These are phyloP conservation scores for Ranitomeya variabilis DNA, from an alignment of 2,113 vertebrate genomes.

Conservation along the genomic window DNA sequence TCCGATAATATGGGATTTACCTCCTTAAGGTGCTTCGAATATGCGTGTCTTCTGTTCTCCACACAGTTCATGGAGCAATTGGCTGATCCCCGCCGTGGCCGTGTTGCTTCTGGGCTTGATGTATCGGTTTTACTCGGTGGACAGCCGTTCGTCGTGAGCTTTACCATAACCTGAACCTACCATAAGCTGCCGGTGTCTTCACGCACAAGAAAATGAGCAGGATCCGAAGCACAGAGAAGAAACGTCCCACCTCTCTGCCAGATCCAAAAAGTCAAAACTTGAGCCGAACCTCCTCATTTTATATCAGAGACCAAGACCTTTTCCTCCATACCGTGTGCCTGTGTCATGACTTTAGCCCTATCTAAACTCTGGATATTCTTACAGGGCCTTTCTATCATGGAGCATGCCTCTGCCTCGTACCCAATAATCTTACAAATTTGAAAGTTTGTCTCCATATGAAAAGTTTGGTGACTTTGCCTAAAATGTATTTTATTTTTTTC, in stretches of 20 bases:
- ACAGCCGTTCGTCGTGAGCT: constrained; percentile 81
- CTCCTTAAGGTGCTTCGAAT: not conserved
- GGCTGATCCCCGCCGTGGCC: constrained; percentile 84
- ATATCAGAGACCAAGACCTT: not conserved
- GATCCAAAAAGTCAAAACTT: not conserved
- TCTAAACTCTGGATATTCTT: constrained; percentile 35
- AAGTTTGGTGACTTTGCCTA: not conserved
- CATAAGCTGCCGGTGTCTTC: constrained; percentile 45
- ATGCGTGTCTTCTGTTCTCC: not conserved
- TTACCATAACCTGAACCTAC: not conserved
- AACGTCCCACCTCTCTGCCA: constrained; percentile 11
- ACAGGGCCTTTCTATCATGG: constrained; percentile 1
- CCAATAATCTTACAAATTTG: not conserved
- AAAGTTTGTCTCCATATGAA: not conserved
- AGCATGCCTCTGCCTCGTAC: constrained; percentile 44
- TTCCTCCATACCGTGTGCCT: constrained; percentile 16
- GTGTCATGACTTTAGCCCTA: constrained; percentile 21
- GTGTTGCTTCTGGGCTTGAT: constrained; percentile 79
- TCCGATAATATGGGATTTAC: too few species aligned
- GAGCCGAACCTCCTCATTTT: constrained; percentile 24
- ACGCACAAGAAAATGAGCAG: constrained; percentile 54
- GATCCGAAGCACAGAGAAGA: constrained; percentile 31
- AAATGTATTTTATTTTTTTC: not conserved
- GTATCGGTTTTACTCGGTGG: constrained; percentile 84
- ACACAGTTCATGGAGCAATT: constrained; percentile 81